Conservation (phyloP, 2,888 invertebrate species). For the Nycteola revayana region DNA sequence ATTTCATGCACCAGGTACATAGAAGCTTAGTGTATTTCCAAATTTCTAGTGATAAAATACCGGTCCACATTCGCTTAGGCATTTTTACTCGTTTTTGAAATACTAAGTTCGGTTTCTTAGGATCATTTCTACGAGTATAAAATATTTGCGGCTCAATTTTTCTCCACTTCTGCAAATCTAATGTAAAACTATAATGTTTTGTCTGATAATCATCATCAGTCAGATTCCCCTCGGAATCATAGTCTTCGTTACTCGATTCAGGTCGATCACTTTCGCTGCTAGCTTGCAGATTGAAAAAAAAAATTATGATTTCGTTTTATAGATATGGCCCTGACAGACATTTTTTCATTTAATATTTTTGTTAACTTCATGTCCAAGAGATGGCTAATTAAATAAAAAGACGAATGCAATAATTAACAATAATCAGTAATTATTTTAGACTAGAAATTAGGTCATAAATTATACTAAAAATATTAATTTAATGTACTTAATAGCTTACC, state of each 20-base stretch:
- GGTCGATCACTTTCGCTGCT: conserved; percentile 3
- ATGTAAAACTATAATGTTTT: conserved; percentile 1
- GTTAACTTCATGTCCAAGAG: conserved; percentile 1
- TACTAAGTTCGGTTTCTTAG: neutral
- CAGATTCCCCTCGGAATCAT: conserved; percentile 1
- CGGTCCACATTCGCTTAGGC: neutral
- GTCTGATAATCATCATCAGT: conserved; percentile 1
- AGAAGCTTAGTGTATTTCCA: neutral
- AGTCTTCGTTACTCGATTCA: conserved; percentile 3
- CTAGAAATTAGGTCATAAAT: conserved; percentile 1
- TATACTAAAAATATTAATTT: neutral
- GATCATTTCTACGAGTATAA: neutral
- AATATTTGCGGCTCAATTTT: neutral
- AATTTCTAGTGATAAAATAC: neutral
- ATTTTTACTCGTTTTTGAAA: neutral
- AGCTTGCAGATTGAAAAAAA: conserved; percentile 2
- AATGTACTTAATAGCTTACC: conserved; percentile 2
- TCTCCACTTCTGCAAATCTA: neutral
- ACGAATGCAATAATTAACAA: neutral
- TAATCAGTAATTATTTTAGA: conserved; percentile 2
- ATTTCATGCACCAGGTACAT: neutral
- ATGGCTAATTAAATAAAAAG: conserved; percentile 1
- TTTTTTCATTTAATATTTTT: conserved; percentile 4
- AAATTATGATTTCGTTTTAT: conserved; percentile 2
- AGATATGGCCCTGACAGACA: conserved; percentile 3